Conservation (phyloP, 2,797 vertebrate species). For the Crocidura indochinensis region DNA sequence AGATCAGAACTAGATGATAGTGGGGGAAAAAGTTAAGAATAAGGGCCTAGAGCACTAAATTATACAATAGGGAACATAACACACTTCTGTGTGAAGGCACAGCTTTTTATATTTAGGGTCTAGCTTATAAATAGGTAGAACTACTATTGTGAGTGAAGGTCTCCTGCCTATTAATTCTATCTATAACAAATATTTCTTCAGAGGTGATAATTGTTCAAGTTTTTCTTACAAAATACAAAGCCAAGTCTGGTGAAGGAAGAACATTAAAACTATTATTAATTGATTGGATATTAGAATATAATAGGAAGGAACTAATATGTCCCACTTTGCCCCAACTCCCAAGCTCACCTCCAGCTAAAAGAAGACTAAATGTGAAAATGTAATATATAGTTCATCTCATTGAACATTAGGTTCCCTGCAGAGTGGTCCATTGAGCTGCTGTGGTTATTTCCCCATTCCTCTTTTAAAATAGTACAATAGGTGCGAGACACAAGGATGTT, state of each 20-base stretch:
- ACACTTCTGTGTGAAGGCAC: not conserved
- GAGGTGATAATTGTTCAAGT: not conserved
- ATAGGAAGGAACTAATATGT: conserved; percentile 22
- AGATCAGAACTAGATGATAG: no score
- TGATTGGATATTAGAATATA: conserved; percentile 60
- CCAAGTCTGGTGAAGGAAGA: conserved; percentile 31
- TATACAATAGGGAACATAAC: conserved; percentile 8
- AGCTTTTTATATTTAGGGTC: not conserved
- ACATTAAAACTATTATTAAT: conserved; percentile 7
- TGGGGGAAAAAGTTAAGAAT: no score
- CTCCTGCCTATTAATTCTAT: not conserved
- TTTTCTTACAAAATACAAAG: conserved; percentile 25
- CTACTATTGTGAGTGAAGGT: not conserved
- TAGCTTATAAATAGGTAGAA: conserved; percentile 1
- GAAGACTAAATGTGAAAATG: not conserved
- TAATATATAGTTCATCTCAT: not conserved
- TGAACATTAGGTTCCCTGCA: not conserved
- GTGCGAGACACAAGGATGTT: not conserved
- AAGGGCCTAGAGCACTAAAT: not conserved
- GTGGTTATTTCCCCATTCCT: not conserved
- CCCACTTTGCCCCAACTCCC: not conserved
- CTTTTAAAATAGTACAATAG: conserved; percentile 47
- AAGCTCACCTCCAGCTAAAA: conserved; percentile 31
- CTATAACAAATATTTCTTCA: conserved; percentile 32
- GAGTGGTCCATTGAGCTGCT: not conserved